phyloP scores from a whole-genome alignment of 1,140 invertebrate genomes.

The Charaxes varanes region DNA sequence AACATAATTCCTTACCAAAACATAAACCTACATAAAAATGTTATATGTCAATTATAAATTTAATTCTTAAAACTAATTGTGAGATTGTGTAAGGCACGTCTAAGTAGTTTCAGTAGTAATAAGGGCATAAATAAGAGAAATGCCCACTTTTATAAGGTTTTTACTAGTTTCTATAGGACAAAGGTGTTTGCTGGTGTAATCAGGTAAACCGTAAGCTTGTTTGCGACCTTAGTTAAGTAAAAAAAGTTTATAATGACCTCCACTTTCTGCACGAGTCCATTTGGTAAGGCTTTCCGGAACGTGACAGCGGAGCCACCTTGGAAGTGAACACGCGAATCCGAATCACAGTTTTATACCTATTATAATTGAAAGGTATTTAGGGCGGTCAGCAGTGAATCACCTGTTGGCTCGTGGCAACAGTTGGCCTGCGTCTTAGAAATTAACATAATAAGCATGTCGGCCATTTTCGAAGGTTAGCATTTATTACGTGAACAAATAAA shows the following conservation, averaged over 20 bases:
- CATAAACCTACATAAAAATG: no score
- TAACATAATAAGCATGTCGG: slow-evolving; percentile 15
- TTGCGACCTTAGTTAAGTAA: not conserved
- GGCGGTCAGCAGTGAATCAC: slow-evolving; percentile 15
- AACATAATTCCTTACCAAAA: no score
- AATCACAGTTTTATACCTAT: no score
- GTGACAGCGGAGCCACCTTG: slow-evolving; percentile 3
- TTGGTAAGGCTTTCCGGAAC: not conserved
- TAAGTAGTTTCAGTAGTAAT: no score
- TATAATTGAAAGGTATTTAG: no score
- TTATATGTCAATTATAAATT: no score
- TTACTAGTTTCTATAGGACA: no score
- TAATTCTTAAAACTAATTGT: no score
- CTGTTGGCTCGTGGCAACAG: slow-evolving; percentile 11
- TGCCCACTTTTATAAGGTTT: no score
- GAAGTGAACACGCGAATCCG: slow-evolving; percentile 1
- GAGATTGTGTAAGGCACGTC: no score
- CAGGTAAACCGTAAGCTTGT: not conserved
- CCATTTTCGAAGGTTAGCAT: slow-evolving; percentile 3
- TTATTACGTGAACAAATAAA: no score
- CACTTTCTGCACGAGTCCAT: not conserved
- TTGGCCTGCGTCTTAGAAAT: slow-evolving; percentile 17
- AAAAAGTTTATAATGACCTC: not conserved
- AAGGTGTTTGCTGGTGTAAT: not conserved
- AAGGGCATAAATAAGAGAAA: no score